Conservation (phyloP, 2,113 vertebrate species). For the Lophura nycthemera region DNA sequence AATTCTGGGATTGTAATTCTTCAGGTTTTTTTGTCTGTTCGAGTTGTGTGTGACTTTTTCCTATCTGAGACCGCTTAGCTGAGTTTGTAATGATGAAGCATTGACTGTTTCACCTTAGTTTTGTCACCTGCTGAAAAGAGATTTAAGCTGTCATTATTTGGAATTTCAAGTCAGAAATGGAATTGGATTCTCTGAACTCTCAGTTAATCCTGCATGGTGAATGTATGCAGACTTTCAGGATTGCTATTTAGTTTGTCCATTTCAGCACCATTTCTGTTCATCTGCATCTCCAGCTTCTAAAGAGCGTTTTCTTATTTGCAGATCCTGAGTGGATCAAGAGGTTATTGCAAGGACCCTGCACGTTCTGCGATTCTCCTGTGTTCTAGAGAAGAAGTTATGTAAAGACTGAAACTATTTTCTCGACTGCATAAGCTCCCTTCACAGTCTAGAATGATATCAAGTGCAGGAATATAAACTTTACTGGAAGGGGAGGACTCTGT, state of each 20-base stretch:
- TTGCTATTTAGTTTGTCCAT: background rate
- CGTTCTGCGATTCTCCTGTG: conserved; percentile 93
- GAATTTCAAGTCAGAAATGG: background rate
- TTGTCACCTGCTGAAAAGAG: background rate
- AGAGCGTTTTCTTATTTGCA: conserved; percentile 74
- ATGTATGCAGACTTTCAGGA: background rate
- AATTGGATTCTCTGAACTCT: background rate
- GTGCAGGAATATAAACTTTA: background rate
- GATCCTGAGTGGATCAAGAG: conserved; percentile 97
- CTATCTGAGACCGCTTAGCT: background rate
- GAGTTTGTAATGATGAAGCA: background rate
- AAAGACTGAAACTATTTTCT: background rate
- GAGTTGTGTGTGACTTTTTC: background rate
- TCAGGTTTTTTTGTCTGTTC: background rate
- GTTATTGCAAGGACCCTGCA: conserved; percentile 90
- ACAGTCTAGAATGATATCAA: background rate
- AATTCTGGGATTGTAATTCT: background rate
- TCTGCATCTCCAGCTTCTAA: background rate
- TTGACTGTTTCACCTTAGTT: background rate
- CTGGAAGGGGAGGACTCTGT: background rate
- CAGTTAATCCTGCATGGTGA: background rate
- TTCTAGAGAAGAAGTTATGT: conserved; percentile 75
- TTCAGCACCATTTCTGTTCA: background rate
- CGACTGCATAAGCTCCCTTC: background rate
- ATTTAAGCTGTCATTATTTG: background rate